Conservation (phyloP, 92 coral and sea anemone species). For the Palythoa grandis region DNA sequence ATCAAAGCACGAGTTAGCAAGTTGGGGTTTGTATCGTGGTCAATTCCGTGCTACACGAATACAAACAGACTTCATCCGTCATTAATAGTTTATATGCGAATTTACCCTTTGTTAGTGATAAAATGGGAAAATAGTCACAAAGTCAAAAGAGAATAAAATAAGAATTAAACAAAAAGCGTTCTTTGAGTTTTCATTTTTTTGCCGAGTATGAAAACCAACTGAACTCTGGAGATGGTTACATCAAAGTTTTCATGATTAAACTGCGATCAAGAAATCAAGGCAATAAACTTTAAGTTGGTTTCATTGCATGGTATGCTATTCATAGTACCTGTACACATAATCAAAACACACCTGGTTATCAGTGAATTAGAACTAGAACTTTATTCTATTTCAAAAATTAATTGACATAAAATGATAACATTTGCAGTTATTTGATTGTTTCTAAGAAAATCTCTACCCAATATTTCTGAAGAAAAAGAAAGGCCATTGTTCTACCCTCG, state of each 20-base stretch:
- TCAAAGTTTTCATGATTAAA: not conserved
- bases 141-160: slow-evolving; percentile 3
- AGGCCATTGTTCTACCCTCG: too few relatives aligned
- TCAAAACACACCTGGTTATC: not conserved
- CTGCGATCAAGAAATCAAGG: not conserved
- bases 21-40: not conserved
- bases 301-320: slow-evolving; percentile 28
- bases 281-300: not conserved
- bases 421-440: not conserved
- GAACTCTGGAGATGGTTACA: not conserved
- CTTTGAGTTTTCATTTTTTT: not conserved
- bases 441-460: not conserved
- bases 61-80: slow-evolving; percentile 31
- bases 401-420: not conserved
- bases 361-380: not conserved
- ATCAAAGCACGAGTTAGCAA: not conserved
- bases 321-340: slow-evolving; percentile 33
- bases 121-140: not conserved
- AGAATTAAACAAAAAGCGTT: not conserved
- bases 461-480: too few relatives aligned
- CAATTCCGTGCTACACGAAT: slow-evolving; percentile 43
- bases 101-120: slow-evolving; percentile 45
- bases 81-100: slow-evolving; percentile 59
- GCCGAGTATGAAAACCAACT: not conserved
- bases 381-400: not conserved